Evolutionary conservation across 1,140 invertebrate genomes (phyloP), one percentile per base, ranked within the genome.

Genomic region (Nomia melanderi): DNA sequence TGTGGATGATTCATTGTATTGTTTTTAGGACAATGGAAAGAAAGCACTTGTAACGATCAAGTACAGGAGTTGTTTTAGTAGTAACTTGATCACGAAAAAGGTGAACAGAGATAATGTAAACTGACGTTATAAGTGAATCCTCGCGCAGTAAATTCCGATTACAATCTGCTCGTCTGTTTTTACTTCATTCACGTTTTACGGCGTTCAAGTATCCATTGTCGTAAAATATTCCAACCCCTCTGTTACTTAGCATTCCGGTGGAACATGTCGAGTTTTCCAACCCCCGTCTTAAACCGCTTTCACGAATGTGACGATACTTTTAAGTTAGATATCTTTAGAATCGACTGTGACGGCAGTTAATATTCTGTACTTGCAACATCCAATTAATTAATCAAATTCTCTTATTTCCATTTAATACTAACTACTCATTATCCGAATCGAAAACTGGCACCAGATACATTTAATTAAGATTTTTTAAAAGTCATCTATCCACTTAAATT

Each of bases 121-220:
- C 20, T 5, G 12, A 59, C 7, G 29, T 2, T 29, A 2, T 9
- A 11, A 60, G 29, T 11, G 31, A 60, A 36, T 60, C 33, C 31
- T 23, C 57, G n/a, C 20, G 31, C 31, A 23, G 31, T 60, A 60
- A 60, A 60, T 33, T 60, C 33, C 33, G 31, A 60, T 60, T 60
- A 60, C 57, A 60, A 60, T 60, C 57, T 36, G 57, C 57, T 36
- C 20, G 57, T 60, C 29, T 31, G 57, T 60, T 60, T 60, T 60
- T 60, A 36, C 57, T 60, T 60, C 57, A 31, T 36, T 60, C 57
- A 20, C 31, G 57, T 36, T 60, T 60, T 60, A 60, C 57, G 57
- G 31, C 31, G 57, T 60, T 60, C 57, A 60, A 60, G 57, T 60
- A 60, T 60, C 57, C 57, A 60, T 60, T 60, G 57, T 60, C 57